phyloP scores from a whole-genome alignment of 2,797 vertebrate genomes.

The Sebastes cheni region DNA sequence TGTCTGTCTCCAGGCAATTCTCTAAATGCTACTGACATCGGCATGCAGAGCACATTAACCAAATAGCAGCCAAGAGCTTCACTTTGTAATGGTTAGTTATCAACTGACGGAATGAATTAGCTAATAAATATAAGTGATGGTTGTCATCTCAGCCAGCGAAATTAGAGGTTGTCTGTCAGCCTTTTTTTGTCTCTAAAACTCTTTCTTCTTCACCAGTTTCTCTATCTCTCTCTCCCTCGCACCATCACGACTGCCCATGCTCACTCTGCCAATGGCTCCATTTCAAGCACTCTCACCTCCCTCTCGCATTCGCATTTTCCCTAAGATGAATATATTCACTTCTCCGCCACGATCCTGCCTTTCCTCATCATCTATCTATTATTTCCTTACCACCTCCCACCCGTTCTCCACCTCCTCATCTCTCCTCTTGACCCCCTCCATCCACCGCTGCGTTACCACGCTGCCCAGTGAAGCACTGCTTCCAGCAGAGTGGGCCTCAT shows the following conservation, averaged over 20 bases:
- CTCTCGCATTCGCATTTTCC: background rate
- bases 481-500: constrained; percentile 46
- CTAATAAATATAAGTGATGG: background rate
- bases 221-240: background rate
- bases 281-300: background rate
- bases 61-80: background rate
- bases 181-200: background rate
- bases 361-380: constrained; percentile 24
- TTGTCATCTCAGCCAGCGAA: background rate
- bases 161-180: background rate
- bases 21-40: background rate
- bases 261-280: constrained; percentile 9
- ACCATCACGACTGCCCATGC: background rate
- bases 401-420: constrained; percentile 5
- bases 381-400: background rate
- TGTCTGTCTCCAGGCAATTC: background rate
- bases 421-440: constrained; percentile 33
- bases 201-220: background rate
- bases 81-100: background rate
- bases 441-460: constrained; percentile 30
- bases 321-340: constrained; percentile 1
- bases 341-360: background rate
- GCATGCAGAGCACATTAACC: background rate
- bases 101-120: background rate
- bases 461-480: constrained; percentile 16